These are phyloP conservation scores for Epinephelus fuscoguttatus DNA, from an alignment of 2,113 vertebrate genomes.

Conservation along the genomic window DNA sequence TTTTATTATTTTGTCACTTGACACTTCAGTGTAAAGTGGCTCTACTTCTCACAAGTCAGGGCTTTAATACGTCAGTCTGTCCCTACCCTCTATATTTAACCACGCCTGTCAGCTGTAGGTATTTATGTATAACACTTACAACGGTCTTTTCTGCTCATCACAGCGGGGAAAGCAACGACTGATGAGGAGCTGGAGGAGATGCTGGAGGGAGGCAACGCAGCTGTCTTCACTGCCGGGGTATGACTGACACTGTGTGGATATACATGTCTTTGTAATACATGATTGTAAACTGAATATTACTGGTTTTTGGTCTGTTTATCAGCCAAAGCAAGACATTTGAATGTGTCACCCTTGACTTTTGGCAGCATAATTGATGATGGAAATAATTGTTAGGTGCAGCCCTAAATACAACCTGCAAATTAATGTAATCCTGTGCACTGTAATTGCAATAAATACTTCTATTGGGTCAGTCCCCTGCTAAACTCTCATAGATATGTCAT, in stretches of 20 bases:
- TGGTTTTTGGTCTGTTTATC: too few species aligned
- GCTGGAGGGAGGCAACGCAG: slow-evolving; percentile 94
- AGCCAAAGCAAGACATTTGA: too few species aligned
- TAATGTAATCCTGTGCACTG: neutral
- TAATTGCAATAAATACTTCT: neutral
- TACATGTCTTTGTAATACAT: too few species aligned
- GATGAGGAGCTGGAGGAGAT: slow-evolving; percentile 96
- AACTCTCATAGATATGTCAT: neutral
- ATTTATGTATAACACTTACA: neutral
- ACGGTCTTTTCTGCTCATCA: slow-evolving; percentile 1
- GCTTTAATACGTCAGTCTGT: neutral
- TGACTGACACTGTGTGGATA: slow-evolving; percentile 39
- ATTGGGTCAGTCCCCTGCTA: neutral
- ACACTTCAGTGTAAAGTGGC: neutral
- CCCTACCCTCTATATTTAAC: neutral
- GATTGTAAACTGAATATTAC: too few species aligned
- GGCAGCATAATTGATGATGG: too few species aligned
- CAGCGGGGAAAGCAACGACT: slow-evolving; percentile 93
- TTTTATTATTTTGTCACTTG: neutral
- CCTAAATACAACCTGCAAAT: neutral
- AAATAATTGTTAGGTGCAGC: neutral
- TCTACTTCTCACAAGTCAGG: neutral
- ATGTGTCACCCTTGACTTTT: too few species aligned
- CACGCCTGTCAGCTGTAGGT: neutral
- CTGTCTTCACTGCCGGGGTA: slow-evolving; percentile 94